A percentile compares a stretch with the other conserved stretches of the same genome.
phyloP scores from a whole-genome alignment of 2,797 vertebrate genomes.

The Cyprinella venusta region DNA sequence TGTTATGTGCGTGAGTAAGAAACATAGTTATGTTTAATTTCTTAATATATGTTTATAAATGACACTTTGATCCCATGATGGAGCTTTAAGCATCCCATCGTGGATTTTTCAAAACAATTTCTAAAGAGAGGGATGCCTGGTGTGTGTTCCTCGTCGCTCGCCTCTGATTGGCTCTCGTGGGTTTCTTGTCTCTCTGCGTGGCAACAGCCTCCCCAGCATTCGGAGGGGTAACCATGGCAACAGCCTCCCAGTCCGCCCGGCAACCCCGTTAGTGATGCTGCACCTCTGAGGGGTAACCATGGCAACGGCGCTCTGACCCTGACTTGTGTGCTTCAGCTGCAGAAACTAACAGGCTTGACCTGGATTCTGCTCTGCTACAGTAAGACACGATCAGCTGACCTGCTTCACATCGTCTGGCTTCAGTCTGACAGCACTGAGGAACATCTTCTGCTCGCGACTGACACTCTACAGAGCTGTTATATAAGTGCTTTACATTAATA shows the following conservation, averaged over 20 bases:
- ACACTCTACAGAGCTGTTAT: neutral
- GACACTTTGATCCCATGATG: conserved; percentile 39
- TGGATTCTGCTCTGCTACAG: conserved; percentile 70
- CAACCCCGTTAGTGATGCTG: conserved; percentile 75
- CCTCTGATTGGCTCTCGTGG: conserved; percentile 70
- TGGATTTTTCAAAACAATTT: conserved; percentile 69
- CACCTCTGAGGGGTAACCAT: conserved; percentile 77
- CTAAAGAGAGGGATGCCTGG: conserved; percentile 61
- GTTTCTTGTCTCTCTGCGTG: conserved; percentile 70
- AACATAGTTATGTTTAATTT: neutral
- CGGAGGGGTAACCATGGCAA: no score
- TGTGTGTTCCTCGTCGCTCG: conserved; percentile 71
- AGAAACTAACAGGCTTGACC: conserved; percentile 76
- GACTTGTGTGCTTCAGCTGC: conserved; percentile 59
- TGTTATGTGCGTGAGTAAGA: neutral
- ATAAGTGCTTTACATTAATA: neutral
- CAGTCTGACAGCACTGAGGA: conserved; percentile 1
- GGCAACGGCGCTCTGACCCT: conserved; percentile 77
- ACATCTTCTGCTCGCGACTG: neutral
- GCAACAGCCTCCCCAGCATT: conserved; percentile 71
- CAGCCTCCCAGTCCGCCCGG: conserved; percentile 72
- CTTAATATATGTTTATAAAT: neutral
- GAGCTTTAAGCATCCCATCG: conserved; percentile 44
- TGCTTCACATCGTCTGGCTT: conserved; percentile 63
- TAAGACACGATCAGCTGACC: conserved; percentile 66